Percentiles rank a stretch among this genome's conserved stretches.
Conservation (phyloP, 2,888 invertebrate species). For the Orthonychiurus folsomi region DNA sequence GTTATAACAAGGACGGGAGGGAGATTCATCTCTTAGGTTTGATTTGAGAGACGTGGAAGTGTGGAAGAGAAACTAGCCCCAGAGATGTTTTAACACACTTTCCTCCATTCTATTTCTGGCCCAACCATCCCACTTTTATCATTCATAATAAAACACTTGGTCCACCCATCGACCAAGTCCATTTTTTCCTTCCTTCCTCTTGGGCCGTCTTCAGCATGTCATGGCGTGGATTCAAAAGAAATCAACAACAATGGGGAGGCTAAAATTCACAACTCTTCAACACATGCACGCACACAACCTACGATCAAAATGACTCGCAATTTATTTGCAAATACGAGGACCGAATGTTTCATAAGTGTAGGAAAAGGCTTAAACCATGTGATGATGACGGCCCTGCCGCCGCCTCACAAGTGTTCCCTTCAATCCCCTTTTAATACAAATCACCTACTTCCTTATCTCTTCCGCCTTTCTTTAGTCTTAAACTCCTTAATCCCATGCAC, state of each 20-base stretch:
- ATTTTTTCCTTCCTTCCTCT: not conserved
- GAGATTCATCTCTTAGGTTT: too few species aligned
- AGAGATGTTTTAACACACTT: slow-evolving; percentile 21
- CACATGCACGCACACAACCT: too few species aligned
- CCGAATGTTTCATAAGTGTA: not conserved
- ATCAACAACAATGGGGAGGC: too few species aligned
- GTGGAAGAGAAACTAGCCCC: not conserved
- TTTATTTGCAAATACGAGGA: not conserved
- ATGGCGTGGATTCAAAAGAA: too few species aligned
- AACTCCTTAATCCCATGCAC: not conserved
- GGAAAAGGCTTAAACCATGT: too few species aligned
- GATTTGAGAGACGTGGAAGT: not conserved
- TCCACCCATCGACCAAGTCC: not conserved
- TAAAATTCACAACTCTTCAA: too few species aligned
- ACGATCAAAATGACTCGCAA: too few species aligned
- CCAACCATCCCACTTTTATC: slow-evolving; percentile 21
- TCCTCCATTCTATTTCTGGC: slow-evolving; percentile 28
- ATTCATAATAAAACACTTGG: slow-evolving; percentile 17
- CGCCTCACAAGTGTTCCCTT: not conserved
- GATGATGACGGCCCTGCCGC: too few species aligned
- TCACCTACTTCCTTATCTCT: slow-evolving; percentile 32
- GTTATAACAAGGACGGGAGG: too few species aligned
- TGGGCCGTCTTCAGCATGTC: too few species aligned
- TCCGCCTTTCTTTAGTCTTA: slow-evolving; percentile 21
- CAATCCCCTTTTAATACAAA: slow-evolving; percentile 20